A percentile compares a stretch with the other conserved stretches of the same genome.
Conservation (phyloP, 2,888 invertebrate species). For the Xanthia icteritia region DNA sequence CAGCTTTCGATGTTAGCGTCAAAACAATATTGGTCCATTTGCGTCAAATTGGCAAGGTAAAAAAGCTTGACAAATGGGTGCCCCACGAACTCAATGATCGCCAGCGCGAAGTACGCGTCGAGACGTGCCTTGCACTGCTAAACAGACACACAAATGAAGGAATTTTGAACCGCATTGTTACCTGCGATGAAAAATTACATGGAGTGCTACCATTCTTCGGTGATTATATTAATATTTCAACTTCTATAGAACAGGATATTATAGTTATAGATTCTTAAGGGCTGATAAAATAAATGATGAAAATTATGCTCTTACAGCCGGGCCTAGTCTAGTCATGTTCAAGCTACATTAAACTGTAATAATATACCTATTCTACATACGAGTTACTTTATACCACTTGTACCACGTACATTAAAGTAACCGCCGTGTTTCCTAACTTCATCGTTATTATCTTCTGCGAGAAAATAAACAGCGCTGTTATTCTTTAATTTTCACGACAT, state of each 20-base stretch:
- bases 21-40: too few relatives aligned
- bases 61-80: too few relatives aligned
- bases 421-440: slow-evolving; percentile 28
- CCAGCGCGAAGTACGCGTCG: too few relatives aligned
- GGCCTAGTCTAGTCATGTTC: background rate
- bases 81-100: too few relatives aligned
- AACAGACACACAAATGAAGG: too few relatives aligned
- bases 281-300: background rate
- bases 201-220: too few relatives aligned
- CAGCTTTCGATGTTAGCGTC: too few relatives aligned
- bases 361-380: background rate
- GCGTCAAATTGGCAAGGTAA: too few relatives aligned
- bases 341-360: background rate
- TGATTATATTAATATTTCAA: too few relatives aligned
- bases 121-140: too few relatives aligned
- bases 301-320: background rate
- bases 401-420: slow-evolving; percentile 13
- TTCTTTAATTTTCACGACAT: slow-evolving; percentile 52
- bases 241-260: background rate
- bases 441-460: slow-evolving; percentile 37
- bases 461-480: slow-evolving; percentile 49
- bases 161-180: too few relatives aligned
- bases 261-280: background rate
- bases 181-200: too few relatives aligned
- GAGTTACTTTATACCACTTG: slow-evolving; percentile 8